phyloP scores from a whole-genome alignment of 53 echinoderm and acorn worm genomes.

The Holothuria leucospilota region DNA sequence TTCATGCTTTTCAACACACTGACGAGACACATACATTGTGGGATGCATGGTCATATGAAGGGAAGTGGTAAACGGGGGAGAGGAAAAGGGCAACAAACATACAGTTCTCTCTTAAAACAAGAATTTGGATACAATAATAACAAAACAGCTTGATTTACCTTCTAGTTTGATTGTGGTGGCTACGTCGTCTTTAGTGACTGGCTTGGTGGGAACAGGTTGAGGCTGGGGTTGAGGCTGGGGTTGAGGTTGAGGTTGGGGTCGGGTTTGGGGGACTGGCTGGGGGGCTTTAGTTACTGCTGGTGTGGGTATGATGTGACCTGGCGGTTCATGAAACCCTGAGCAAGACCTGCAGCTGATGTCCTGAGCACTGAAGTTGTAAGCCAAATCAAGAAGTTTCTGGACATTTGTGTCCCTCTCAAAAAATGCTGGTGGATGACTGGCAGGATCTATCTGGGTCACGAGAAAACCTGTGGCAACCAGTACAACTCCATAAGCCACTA shows the following conservation, averaged over 20 bases:
- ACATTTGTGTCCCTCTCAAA: constrained; percentile 87
- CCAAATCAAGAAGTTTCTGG: constrained; percentile 88
- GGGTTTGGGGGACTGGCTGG: background rate
- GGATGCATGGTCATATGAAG: too few species aligned
- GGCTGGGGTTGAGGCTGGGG: background rate
- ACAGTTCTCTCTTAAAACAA: too few species aligned
- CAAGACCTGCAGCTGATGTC: constrained; percentile 82
- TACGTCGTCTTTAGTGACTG: background rate
- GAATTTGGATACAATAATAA: too few species aligned
- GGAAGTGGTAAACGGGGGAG: too few species aligned
- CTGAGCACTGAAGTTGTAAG: constrained; percentile 91
- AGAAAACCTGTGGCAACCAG: constrained; percentile 71
- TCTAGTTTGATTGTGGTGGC: too few species aligned
- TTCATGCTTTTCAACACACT: too few species aligned
- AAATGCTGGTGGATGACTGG: constrained; percentile 84
- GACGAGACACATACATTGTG: too few species aligned
- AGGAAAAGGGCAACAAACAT: too few species aligned
- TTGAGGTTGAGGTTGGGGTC: background rate
- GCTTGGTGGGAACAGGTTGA: background rate
- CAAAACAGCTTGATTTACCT: too few species aligned
- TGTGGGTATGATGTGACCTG: background rate
- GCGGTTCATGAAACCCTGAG: constrained; percentile 71
- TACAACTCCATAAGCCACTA: constrained; percentile 66
- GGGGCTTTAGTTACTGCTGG: background rate
- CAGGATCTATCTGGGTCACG: constrained; percentile 81